These are phyloP conservation scores for Acyrthosiphon pisum DNA, from an alignment of 1,140 invertebrate genomes.

Conservation along the genomic window DNA sequence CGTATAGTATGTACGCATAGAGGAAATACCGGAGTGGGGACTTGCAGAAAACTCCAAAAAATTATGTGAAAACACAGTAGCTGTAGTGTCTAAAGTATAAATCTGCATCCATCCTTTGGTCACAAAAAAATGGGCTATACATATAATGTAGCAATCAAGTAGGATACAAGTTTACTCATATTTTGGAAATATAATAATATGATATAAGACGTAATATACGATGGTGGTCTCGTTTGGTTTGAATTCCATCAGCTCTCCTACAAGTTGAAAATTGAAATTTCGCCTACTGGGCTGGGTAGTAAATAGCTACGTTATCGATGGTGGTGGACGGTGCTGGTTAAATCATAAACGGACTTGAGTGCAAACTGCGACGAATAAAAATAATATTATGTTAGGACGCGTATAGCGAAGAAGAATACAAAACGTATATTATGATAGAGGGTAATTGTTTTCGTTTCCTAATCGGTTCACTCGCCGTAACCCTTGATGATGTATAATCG, in stretches of 20 bases:
- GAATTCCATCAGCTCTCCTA: not conserved
- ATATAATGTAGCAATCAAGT: not conserved
- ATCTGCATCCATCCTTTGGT: not conserved
- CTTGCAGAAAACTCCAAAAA: not conserved
- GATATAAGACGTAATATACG: not conserved
- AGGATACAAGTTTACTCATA: not conserved
- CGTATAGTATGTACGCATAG: no score
- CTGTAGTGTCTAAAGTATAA: not conserved
- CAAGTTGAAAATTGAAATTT: not conserved
- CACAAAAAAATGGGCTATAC: not conserved
- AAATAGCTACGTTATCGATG: no score
- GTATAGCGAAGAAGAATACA: not conserved
- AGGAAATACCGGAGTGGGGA: no score
- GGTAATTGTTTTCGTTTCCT: not conserved
- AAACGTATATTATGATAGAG: not conserved
- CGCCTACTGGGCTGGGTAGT: no score
- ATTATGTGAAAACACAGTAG: not conserved
- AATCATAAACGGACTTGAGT: no score
- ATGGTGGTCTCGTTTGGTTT: not conserved
- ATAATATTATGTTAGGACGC: not conserved
- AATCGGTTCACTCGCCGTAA: not conserved
- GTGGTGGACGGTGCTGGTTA: no score
- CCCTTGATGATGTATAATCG: no score
- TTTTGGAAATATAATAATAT: not conserved
- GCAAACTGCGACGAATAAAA: no score